Evolutionary conservation across 2,113 vertebrate genomes (phyloP).

Genomic region (Nyctibius bracteatus): DNA sequence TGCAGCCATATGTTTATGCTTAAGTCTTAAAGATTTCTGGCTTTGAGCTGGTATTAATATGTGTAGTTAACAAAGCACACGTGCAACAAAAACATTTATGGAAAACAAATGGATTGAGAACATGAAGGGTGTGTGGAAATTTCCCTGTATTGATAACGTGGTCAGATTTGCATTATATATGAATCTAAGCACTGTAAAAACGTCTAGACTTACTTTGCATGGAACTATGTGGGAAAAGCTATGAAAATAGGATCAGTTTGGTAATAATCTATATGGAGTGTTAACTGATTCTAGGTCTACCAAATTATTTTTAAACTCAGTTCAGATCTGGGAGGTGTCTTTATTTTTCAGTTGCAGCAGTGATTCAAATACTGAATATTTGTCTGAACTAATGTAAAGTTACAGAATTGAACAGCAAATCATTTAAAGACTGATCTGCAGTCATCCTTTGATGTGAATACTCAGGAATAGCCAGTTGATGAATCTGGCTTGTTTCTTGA

Average conservation of each 20-base stretch:
- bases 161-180: neutral
- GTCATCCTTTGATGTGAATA: too few species aligned
- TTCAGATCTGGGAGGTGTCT: neutral
- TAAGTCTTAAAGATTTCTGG: neutral
- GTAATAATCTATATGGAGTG: neutral
- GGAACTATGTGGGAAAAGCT: neutral
- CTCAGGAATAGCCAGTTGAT: neutral
- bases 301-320: neutral
- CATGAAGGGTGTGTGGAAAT: neutral
- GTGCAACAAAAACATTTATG: neutral
- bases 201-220: neutral
- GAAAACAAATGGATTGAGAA: neutral
- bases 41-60: neutral
- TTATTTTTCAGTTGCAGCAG: neutral
- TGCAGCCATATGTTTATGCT: neutral
- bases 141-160: neutral
- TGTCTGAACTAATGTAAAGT: neutral
- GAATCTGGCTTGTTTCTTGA: neutral
- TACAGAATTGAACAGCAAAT: neutral
- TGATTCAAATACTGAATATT: neutral
- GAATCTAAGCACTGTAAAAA: neutral
- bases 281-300: neutral
- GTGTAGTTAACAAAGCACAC: neutral
- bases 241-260: neutral
- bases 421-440: neutral